Base-by-base conservation (phyloP, 2,888 invertebrate species). In the Idaea biselata region DNA sequence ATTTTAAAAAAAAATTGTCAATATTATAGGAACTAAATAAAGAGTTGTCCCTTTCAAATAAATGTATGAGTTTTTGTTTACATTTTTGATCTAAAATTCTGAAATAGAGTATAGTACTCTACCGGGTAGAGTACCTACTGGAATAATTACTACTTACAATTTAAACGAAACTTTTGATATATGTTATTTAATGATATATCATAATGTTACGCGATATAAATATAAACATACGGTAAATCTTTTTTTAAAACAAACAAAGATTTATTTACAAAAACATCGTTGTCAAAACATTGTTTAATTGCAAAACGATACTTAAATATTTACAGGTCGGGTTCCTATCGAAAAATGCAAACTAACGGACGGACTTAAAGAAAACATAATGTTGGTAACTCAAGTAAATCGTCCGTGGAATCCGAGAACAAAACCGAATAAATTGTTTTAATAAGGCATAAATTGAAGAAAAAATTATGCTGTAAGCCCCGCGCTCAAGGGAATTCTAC, bases 401-500 rank as follows among this genome's bases (percentile, higher is more conserved):
- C 86, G 87, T 78, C 83, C 87, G 83, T 82, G 82, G 84, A 80
- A 84, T 85, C 80, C 81, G 75, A 80, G 83, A 86, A 84, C 83
- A 82, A 82, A 82, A 85, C 80, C 75, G 86, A 84, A 88, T 88
- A 89, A 88, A 89, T 88, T 86, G 86, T 87, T 89, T 87, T 88
- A 91, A 89, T 89, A 87, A 90, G 85, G 86, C 83, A 86, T 87
- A 87, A 85, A 88, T 86, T 82, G 81, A 77, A 68, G 73, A 70
- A 79, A 86, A 89, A 83, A 72, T 70, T 70, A 67, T 59, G 66
- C 60, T 44, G 66, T 11, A 60, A 61, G 60, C 63, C 65, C 66
- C 64, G 64, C 62, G 54, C 32, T 16, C 18, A 60, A 33, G 53
- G 33, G 56, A 16, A 55, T 18, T 56, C 17, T 18, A 16, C 53